A percentile compares a stretch with the other conserved stretches of the same genome.
These are phyloP conservation scores for Drosophila formosana DNA, from an alignment of 2,888 invertebrate genomes.

Conservation along the genomic window DNA sequence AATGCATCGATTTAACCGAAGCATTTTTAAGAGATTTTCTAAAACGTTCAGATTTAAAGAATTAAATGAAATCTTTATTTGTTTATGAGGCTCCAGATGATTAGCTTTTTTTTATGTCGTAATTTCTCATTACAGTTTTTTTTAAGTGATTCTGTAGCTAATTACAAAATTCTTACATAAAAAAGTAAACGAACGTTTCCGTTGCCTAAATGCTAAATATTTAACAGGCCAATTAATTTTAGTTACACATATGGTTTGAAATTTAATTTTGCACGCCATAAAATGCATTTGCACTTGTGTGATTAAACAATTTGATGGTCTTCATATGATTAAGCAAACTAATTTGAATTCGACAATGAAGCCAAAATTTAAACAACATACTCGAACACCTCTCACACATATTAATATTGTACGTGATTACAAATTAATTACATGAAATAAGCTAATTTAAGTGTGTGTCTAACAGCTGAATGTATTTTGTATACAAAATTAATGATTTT, in stretches of 20 bases:
- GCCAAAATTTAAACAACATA: slow-evolving; percentile 21
- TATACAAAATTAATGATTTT: slow-evolving; percentile 36
- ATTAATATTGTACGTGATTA: slow-evolving; percentile 6
- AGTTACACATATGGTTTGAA: slow-evolving; percentile 17
- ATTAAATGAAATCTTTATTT: no score
- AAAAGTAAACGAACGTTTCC: slow-evolving; percentile 6
- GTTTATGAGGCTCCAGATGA: no score
- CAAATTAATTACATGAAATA: slow-evolving; percentile 9
- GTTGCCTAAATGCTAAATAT: slow-evolving; percentile 9
- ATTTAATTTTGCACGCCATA: slow-evolving; percentile 44
- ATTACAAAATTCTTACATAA: no score
- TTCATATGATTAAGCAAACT: slow-evolving; percentile 26
- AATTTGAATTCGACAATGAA: slow-evolving; percentile 35
- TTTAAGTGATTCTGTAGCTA: no score
- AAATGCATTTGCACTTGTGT: slow-evolving; percentile 38
- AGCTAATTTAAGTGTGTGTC: slow-evolving; percentile 47
- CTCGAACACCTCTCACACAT: slow-evolving; percentile 16
- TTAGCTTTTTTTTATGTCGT: no score
- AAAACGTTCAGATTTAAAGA: no score
- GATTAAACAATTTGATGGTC: slow-evolving; percentile 32
- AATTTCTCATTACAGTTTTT: no score
- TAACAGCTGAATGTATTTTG: slow-evolving; percentile 52
- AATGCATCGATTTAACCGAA: no score
- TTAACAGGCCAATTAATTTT: slow-evolving; percentile 5
- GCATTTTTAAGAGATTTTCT: no score